Conservation (phyloP, 2,888 invertebrate species). For the Plemyria rubiginata region DNA sequence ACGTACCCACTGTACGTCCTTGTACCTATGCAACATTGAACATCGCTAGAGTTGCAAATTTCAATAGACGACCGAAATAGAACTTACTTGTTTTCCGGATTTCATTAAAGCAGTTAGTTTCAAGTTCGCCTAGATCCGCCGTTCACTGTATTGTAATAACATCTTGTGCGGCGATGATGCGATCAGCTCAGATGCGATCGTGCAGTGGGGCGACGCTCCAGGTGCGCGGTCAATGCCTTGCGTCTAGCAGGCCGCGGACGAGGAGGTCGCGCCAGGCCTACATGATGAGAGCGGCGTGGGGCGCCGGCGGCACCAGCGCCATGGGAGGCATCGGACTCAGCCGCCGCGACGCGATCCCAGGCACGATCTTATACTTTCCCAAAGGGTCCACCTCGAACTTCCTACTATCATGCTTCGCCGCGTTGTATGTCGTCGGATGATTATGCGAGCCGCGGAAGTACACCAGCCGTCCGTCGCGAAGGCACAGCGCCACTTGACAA, state of each 20-base stretch:
- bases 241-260: conserved; percentile 74
- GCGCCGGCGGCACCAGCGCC: conserved; percentile 63
- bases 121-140: not conserved
- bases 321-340: conserved; percentile 51
- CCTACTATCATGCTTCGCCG: conserved; percentile 76
- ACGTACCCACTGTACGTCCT: not conserved
- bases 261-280: conserved; percentile 85
- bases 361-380: conserved; percentile 82
- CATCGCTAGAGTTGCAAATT: not conserved
- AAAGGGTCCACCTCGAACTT: conserved; percentile 78
- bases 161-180: not conserved
- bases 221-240: conserved; percentile 68
- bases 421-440: conserved; percentile 77
- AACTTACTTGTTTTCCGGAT: not conserved
- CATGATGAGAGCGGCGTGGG: conserved; percentile 73
- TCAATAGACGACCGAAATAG: not conserved
- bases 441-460: conserved; percentile 79
- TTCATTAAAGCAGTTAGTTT: not conserved
- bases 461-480: conserved; percentile 77
- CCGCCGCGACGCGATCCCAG: conserved; percentile 56
- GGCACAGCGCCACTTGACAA: conserved; percentile 78
- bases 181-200: conserved; percentile 10
- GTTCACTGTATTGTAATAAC: conserved; percentile 1
- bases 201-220: conserved; percentile 68
- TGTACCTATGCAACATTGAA: not conserved